phyloP scores from a whole-genome alignment of 1,140 invertebrate genomes.

The Caenorhabditis tropicalis region DNA sequence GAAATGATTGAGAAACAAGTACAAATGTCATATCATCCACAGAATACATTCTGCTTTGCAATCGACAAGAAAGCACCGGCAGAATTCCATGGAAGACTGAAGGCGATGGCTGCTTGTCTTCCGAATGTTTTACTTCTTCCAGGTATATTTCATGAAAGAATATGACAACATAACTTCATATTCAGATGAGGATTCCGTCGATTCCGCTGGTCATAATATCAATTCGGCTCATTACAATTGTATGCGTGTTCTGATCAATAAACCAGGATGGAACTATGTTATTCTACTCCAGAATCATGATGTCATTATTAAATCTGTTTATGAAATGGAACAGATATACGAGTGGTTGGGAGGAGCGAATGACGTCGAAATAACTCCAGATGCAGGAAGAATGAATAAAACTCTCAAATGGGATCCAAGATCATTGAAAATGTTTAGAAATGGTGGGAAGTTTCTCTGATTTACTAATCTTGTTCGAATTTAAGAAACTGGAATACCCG shows the following conservation, averaged over 20 bases:
- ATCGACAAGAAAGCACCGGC: conserved; percentile 28
- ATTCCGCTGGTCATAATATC: conserved; percentile 27
- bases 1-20: conserved; percentile 42
- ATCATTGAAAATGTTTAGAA: conserved; percentile 18
- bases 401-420: conserved; percentile 30
- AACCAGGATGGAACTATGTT: conserved; percentile 8
- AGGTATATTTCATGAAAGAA: neutral
- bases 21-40: conserved; percentile 31
- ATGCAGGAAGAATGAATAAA: conserved; percentile 1
- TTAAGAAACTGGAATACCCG: conserved; percentile 10
- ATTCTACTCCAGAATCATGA: conserved; percentile 36
- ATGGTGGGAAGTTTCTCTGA: neutral
- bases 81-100: neutral
- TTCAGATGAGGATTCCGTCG: conserved; percentile 23
- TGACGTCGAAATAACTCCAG: conserved; percentile 15
- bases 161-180: too few species aligned
- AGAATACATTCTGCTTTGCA: conserved; percentile 37
- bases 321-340: conserved; percentile 23
- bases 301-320: conserved; percentile 32
- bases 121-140: conserved; percentile 36
- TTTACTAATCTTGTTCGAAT: too few species aligned
- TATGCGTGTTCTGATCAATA: conserved; percentile 17
- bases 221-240: conserved; percentile 23
- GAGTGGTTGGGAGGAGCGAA: conserved; percentile 25
- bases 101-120: neutral